A percentile compares a stretch with the other conserved stretches of the same genome.
These are phyloP conservation scores for Trogon melanurus DNA, from an alignment of 2,113 vertebrate species.

Conservation along the genomic window DNA sequence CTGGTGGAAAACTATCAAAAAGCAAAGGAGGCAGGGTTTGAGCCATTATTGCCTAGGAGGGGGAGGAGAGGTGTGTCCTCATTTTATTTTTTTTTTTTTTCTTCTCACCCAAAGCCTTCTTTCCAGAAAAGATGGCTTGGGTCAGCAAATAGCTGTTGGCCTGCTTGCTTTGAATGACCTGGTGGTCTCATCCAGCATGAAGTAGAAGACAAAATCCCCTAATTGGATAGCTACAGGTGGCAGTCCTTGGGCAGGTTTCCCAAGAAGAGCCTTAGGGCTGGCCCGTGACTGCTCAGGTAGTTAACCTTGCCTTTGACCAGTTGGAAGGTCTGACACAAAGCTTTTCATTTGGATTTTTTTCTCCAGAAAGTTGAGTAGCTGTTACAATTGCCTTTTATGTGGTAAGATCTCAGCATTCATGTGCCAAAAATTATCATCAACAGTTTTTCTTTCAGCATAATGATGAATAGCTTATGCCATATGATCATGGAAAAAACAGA, in stretches of 20 bases:
- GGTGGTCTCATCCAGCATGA: background rate
- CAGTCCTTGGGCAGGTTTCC: background rate
- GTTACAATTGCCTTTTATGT: background rate
- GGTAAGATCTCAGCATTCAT: background rate
- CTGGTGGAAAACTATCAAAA: background rate
- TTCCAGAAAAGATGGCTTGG: background rate
- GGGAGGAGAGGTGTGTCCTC: background rate
- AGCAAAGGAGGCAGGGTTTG: background rate
- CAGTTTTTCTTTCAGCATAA: background rate
- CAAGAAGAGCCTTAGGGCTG: background rate
- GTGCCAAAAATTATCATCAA: background rate
- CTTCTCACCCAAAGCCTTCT: background rate
- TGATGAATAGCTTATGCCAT: background rate
- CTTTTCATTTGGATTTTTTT: background rate
- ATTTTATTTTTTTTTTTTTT: background rate
- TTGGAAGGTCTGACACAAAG: background rate
- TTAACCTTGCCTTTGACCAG: background rate
- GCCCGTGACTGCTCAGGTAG: background rate
- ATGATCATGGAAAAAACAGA: background rate
- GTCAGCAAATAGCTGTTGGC: background rate
- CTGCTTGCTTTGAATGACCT: background rate
- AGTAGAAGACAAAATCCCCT: background rate
- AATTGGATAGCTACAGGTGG: background rate
- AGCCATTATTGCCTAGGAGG: background rate
- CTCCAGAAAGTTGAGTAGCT: background rate